Conservation (phyloP, 2,797 vertebrate genomes). For the Phoxinus dragarum region DNA sequence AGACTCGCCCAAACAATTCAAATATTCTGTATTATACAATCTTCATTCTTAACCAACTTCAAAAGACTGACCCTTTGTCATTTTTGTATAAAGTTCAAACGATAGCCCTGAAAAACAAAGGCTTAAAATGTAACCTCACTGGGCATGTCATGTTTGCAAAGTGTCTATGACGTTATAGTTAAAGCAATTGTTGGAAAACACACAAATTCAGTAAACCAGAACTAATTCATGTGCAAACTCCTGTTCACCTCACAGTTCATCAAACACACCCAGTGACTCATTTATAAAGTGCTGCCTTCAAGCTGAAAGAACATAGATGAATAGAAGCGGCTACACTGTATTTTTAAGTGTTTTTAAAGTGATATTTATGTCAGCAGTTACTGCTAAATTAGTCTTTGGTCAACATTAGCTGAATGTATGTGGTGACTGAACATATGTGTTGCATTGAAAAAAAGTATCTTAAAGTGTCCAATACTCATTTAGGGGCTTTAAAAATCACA, state of each 20-base stretch:
- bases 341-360: slow-evolving; percentile 27
- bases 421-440: not conserved
- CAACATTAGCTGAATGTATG: slow-evolving; percentile 10
- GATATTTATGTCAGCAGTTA: slow-evolving; percentile 29
- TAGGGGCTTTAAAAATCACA: not conserved
- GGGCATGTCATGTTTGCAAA: slow-evolving; percentile 28
- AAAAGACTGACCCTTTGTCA: not conserved
- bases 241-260: slow-evolving; percentile 38
- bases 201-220: slow-evolving; percentile 16
- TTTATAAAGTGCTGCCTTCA: slow-evolving; percentile 28
- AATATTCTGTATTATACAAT: not conserved
- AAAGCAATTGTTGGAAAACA: not conserved
- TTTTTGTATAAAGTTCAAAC: not conserved
- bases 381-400: slow-evolving; percentile 4
- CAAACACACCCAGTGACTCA: slow-evolving; percentile 41
- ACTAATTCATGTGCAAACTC: slow-evolving; percentile 41
- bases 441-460: not conserved
- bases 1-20: not conserved
- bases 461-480: not conserved
- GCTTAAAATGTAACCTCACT: not conserved
- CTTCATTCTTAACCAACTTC: not conserved
- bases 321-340: not conserved
- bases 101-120: not conserved
- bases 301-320: slow-evolving; percentile 18
- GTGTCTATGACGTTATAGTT: not conserved